phyloP scores from a whole-genome alignment of 2,797 vertebrate genomes.

The Euthynnus affinis region DNA sequence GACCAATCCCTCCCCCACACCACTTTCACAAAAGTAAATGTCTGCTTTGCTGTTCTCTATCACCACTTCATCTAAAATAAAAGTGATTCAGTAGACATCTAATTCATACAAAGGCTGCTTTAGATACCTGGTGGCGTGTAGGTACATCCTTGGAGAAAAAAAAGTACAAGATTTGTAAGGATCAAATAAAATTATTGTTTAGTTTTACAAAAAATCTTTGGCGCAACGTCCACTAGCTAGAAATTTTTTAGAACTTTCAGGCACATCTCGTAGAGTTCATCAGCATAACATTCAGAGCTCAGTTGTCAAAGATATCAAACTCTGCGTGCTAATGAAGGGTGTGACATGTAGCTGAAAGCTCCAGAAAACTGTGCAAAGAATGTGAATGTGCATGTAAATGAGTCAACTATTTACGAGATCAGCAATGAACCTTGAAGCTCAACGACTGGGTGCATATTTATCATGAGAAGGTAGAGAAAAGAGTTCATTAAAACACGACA shows the following conservation, averaged over 20 bases:
- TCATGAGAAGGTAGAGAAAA: neutral
- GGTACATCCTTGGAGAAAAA: neutral
- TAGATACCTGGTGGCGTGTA: neutral
- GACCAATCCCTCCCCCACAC: constrained; percentile 47
- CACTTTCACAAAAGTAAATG: constrained; percentile 26
- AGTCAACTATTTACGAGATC: too few species aligned
- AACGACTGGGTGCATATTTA: too few species aligned
- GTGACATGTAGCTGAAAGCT: neutral
- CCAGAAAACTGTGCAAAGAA: neutral
- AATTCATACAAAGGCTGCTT: constrained; percentile 1
- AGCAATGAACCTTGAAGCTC: too few species aligned
- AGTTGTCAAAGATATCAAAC: neutral
- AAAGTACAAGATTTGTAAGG: neutral
- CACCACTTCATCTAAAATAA: constrained; percentile 24
- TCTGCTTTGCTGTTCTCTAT: constrained; percentile 24
- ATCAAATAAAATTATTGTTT: neutral
- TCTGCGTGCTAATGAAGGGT: neutral
- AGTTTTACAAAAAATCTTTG: too few species aligned
- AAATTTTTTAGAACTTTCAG: too few species aligned
- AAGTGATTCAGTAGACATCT: neutral
- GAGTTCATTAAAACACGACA: too few species aligned
- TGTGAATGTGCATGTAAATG: too few species aligned
- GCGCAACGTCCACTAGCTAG: too few species aligned
- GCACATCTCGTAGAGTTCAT: too few species aligned
- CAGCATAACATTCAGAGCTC: neutral